Conservation (phyloP, 2,113 vertebrate genomes). For the Malaclemys terrapin region DNA sequence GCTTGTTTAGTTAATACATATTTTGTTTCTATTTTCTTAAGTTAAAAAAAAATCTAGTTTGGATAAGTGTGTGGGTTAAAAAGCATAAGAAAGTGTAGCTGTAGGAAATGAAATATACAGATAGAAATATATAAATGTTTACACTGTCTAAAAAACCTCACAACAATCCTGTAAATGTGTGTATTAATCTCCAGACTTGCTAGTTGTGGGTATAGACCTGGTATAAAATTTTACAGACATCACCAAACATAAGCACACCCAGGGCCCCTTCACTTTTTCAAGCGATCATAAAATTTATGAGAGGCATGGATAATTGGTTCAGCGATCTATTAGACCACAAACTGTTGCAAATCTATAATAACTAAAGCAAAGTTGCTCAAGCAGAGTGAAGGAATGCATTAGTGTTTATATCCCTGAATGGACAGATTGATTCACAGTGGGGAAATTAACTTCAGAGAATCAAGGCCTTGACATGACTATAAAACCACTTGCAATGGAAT, state of each 20-base stretch:
- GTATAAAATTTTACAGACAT: not conserved
- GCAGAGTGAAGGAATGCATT: not conserved
- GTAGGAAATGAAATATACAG: not conserved
- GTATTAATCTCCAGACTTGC: not conserved
- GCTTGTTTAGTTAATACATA: not conserved
- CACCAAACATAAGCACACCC: not conserved
- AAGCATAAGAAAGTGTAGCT: not conserved
- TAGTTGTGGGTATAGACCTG: not conserved
- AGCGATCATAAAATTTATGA: not conserved
- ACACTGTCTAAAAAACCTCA: not conserved
- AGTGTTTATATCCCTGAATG: not conserved
- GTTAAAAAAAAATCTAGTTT: not conserved
- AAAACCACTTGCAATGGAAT: not conserved
- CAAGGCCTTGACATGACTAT: not conserved
- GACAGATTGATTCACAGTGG: not conserved
- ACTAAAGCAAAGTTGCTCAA: not conserved
- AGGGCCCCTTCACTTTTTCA: not conserved
- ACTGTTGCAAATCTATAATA: not conserved
- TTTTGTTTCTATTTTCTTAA: not conserved
- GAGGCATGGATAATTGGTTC: not conserved
- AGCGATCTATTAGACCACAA: constrained; percentile 13
- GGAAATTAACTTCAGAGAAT: not conserved
- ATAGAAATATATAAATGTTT: not conserved
- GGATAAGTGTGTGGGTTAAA: not conserved
- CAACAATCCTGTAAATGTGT: not conserved